Conservation (phyloP, 2,797 vertebrate species). For the Halcyon smyrnensis region DNA sequence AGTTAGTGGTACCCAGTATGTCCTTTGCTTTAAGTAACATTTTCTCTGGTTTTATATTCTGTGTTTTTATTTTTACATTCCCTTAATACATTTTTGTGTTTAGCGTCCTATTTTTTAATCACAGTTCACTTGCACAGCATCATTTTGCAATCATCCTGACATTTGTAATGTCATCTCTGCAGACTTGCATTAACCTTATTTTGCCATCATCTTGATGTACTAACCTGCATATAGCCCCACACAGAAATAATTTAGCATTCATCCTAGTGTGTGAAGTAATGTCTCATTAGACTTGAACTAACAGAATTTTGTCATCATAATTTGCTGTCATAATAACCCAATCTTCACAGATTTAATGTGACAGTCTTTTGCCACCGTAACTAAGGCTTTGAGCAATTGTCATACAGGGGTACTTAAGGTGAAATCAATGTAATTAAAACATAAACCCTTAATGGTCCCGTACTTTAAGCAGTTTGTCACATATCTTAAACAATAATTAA, state of each 20-base stretch:
- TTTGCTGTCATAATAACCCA: slow-evolving; percentile 67
- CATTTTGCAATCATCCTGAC: slow-evolving; percentile 64
- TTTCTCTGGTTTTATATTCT: not conserved
- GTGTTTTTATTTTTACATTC: slow-evolving; percentile 18
- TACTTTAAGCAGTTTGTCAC: not conserved
- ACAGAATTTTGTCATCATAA: slow-evolving; percentile 71
- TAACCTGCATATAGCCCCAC: slow-evolving; percentile 11
- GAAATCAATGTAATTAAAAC: slow-evolving; percentile 60
- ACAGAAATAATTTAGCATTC: slow-evolving; percentile 69
- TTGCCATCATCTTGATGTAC: slow-evolving; percentile 61
- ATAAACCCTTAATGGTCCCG: not conserved
- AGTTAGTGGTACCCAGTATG: not conserved
- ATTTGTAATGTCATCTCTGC: slow-evolving; percentile 42
- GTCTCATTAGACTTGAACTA: slow-evolving; percentile 74
- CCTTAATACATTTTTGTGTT: slow-evolving; percentile 7
- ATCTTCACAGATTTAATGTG: slow-evolving; percentile 64
- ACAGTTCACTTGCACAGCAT: slow-evolving; percentile 19
- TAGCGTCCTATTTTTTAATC: slow-evolving; percentile 43
- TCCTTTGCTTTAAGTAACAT: not conserved
- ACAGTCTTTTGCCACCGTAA: slow-evolving; percentile 45
- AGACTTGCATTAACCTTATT: slow-evolving; percentile 61
- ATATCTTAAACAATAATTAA: slow-evolving; percentile 29
- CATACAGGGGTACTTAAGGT: slow-evolving; percentile 23
- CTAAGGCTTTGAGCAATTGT: slow-evolving; percentile 48
- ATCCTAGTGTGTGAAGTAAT: slow-evolving; percentile 46